Percentiles rank a stretch among this genome's conserved stretches.
Evolutionary conservation across 2,797 vertebrate species (phyloP).

Genomic region (Esox masquinongy): DNA sequence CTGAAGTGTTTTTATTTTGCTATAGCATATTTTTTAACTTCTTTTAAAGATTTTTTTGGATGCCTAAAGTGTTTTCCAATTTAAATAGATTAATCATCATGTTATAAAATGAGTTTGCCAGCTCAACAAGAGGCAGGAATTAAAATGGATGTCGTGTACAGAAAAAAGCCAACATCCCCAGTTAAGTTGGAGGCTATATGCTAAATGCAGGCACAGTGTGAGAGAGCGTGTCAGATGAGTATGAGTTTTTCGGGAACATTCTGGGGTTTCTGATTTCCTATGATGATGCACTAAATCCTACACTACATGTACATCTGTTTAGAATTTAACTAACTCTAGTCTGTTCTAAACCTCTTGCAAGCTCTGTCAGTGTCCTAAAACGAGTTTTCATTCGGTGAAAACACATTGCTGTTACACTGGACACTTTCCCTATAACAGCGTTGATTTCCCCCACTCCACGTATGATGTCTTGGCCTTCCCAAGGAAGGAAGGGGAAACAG

Average conservation of each 20-base stretch:
- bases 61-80: background rate
- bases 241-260: constrained; percentile 31
- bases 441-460: background rate
- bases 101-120: background rate
- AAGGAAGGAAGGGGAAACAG: constrained; percentile 9
- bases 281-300: constrained; percentile 9
- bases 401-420: background rate
- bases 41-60: background rate
- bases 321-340: constrained; percentile 24
- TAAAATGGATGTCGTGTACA: background rate
- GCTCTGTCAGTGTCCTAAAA: background rate
- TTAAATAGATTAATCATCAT: background rate
- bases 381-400: background rate
- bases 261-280: constrained; percentile 27
- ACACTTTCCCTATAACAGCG: constrained; percentile 18
- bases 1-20: background rate
- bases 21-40: no score
- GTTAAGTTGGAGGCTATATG: constrained; percentile 13
- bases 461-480: constrained; percentile 22
- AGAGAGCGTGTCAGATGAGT: constrained; percentile 10
- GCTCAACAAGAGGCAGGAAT: background rate
- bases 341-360: background rate
- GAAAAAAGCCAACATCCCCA: background rate
- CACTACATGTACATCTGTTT: background rate
- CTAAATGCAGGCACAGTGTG: background rate